phyloP scores from a whole-genome alignment of 2,113 vertebrate genomes.

The Pantherophis guttatus region DNA sequence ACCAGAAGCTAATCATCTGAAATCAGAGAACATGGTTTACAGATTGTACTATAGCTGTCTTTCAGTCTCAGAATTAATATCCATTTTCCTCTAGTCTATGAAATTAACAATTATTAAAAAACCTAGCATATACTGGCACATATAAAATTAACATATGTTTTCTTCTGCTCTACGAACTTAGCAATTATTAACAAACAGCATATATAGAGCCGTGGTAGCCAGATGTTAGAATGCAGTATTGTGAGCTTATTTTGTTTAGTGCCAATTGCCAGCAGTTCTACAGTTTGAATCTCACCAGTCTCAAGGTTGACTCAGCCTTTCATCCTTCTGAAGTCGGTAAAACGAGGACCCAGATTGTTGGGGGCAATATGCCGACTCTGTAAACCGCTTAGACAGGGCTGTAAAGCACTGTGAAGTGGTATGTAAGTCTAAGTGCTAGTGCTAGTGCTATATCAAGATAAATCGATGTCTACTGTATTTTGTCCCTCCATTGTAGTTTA shows the following conservation, averaged over 20 bases:
- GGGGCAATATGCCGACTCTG: too few relatives aligned
- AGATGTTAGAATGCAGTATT: too few relatives aligned
- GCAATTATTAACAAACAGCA: background rate
- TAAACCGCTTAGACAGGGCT: too few relatives aligned
- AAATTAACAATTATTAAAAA: background rate
- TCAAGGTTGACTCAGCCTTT: too few relatives aligned
- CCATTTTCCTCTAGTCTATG: background rate
- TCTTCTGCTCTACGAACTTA: too few relatives aligned
- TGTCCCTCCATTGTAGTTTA: background rate
- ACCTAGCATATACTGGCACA: background rate
- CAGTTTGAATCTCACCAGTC: too few relatives aligned
- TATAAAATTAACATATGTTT: background rate
- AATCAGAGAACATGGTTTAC: background rate
- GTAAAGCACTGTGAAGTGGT: too few relatives aligned
- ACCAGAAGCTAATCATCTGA: background rate
- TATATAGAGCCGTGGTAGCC: background rate
- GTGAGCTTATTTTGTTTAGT: too few relatives aligned
- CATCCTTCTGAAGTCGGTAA: too few relatives aligned
- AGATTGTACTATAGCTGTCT: background rate
- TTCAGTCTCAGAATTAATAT: background rate
- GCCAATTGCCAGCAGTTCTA: too few relatives aligned
- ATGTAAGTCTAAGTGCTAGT: too few relatives aligned
- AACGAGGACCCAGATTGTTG: too few relatives aligned
- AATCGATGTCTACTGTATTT: background rate
- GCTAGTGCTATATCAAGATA: background rate